Conservation (phyloP, 2,113 vertebrate genomes). For the Bostrychus sinensis region DNA sequence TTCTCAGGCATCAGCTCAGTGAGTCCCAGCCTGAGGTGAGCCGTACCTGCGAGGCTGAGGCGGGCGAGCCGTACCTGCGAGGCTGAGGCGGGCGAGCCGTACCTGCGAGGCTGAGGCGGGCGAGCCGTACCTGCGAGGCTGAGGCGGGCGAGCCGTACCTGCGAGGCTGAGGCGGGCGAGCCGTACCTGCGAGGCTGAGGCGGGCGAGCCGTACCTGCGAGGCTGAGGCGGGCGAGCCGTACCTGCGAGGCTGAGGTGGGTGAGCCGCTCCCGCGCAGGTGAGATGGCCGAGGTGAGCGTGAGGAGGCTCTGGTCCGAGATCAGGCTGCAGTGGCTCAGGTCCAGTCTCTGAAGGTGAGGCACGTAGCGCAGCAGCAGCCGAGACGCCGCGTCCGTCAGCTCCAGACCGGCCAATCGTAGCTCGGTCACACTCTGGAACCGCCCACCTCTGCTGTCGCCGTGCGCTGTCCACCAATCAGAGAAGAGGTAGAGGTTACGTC, state of each 20-base stretch:
- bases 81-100: background rate
- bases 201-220: background rate
- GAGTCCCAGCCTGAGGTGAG: background rate
- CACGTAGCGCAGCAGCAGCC: slow-evolving; percentile 84
- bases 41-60: background rate
- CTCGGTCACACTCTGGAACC: slow-evolving; percentile 88
- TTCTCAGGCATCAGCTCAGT: too few relatives aligned
- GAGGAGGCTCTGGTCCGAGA: slow-evolving; percentile 86
- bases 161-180: slow-evolving; percentile 23
- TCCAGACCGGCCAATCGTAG: slow-evolving; percentile 88
- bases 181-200: slow-evolving; percentile 65
- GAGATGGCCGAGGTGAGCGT: slow-evolving; percentile 85
- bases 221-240: too few relatives aligned
- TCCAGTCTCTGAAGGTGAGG: slow-evolving; percentile 86
- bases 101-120: slow-evolving; percentile 60
- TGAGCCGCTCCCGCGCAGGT: slow-evolving; percentile 85
- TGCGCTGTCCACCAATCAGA: slow-evolving; percentile 74
- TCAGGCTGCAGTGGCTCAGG: slow-evolving; percentile 85
- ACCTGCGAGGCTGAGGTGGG: slow-evolving; percentile 80
- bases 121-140: slow-evolving; percentile 65
- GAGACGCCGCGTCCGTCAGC: slow-evolving; percentile 83
- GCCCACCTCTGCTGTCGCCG: slow-evolving; percentile 82
- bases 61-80: background rate
- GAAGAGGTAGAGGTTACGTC: background rate
- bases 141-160: slow-evolving; percentile 52